These are phyloP conservation scores for Candidula unifasciata DNA, from an alignment of 2,888 invertebrate genomes.

Conservation along the genomic window DNA sequence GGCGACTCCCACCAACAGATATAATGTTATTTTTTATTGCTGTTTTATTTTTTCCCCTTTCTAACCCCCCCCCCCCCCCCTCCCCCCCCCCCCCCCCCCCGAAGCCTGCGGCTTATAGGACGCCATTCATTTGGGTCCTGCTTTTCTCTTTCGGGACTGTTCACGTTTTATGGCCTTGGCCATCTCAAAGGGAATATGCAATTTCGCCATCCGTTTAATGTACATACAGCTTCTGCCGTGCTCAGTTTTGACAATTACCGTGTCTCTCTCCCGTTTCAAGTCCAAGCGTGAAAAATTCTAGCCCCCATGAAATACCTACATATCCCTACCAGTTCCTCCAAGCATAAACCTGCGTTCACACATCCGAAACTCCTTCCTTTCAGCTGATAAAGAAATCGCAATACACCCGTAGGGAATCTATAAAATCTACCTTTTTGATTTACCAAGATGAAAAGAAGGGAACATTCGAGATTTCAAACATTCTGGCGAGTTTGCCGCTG, in stretches of 20 bases:
- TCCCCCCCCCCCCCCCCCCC: not conserved
- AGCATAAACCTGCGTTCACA: not conserved
- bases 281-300: slow-evolving; percentile 26
- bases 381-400: slow-evolving; percentile 26
- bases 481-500: slow-evolving; percentile 18
- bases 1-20: too few species aligned
- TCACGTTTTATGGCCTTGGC: slow-evolving; percentile 14
- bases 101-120: not conserved
- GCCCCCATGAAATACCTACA: slow-evolving; percentile 1
- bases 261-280: slow-evolving; percentile 28
- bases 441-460: slow-evolving; percentile 22
- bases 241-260: slow-evolving; percentile 43
- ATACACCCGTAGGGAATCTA: slow-evolving; percentile 23
- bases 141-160: slow-evolving; percentile 34
- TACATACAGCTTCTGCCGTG: slow-evolving; percentile 34
- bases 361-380: not conserved
- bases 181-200: slow-evolving; percentile 36
- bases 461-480: slow-evolving; percentile 1
- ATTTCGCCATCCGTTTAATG: slow-evolving; percentile 34
- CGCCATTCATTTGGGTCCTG: slow-evolving; percentile 32
- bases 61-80: not conserved
- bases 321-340: not conserved
- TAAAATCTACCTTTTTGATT: slow-evolving; percentile 38
- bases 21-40: too few species aligned
- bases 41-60: not conserved